Evolutionary conservation across 2,797 vertebrate species (phyloP).

Genomic region (Tiaroga cobitis): DNA sequence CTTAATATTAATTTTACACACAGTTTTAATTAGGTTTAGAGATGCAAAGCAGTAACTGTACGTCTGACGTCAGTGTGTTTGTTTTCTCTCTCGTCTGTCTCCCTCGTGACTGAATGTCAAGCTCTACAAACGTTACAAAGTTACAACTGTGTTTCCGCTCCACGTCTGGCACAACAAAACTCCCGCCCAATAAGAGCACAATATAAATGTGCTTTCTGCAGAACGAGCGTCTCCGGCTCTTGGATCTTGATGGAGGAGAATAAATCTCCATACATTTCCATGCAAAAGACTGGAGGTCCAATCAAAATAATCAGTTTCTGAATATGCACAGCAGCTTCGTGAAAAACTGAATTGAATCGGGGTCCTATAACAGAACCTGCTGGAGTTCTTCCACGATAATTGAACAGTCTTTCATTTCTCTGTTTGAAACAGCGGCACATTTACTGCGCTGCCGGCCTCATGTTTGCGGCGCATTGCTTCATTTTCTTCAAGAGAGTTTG

Average conservation of each 20-base stretch:
- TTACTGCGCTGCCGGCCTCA: background rate
- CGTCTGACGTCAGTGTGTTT: background rate
- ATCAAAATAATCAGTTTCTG: conserved; percentile 66
- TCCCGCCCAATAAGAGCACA: conserved; percentile 60
- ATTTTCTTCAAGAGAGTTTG: conserved; percentile 26
- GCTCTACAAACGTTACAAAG: too few relatives aligned
- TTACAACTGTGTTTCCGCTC: background rate
- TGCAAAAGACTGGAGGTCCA: conserved; percentile 47
- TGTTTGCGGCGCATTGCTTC: background rate
- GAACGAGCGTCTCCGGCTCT: conserved; percentile 63
- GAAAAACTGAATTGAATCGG: conserved; percentile 69
- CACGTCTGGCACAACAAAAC: conserved; percentile 14
- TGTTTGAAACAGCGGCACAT: background rate
- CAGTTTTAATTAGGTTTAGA: too few relatives aligned
- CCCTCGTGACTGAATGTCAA: background rate
- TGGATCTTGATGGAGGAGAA: conserved; percentile 68
- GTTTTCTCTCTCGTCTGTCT: background rate
- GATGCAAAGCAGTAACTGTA: too few relatives aligned
- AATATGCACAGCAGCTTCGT: conserved; percentile 68
- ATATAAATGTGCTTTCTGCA: conserved; percentile 75
- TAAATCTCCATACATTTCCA: conserved; percentile 74
- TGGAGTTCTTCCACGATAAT: conserved; percentile 64
- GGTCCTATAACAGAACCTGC: conserved; percentile 34
- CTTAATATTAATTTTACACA: background rate
- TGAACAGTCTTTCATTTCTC: conserved; percentile 60